A percentile compares a stretch with the other conserved stretches of the same genome.
phyloP scores from a whole-genome alignment of 1,140 invertebrate species.

The Diabrotica undecimpunctata region DNA sequence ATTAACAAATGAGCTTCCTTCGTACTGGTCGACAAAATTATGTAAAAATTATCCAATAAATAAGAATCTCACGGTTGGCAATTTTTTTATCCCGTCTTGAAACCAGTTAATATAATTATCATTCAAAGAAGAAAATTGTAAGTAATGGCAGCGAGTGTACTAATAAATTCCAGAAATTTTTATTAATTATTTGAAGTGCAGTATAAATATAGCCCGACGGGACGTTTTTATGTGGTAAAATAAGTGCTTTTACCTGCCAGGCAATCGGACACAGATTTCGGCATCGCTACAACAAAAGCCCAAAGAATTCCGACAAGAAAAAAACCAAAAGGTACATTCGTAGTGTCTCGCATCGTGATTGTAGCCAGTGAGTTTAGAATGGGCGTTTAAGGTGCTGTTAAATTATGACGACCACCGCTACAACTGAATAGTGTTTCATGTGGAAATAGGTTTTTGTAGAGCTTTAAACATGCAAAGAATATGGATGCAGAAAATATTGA shows the following conservation, averaged over 20 bases:
- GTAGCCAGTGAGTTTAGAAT: neutral
- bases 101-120: too few relatives aligned
- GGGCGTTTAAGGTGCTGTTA: neutral
- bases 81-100: too few relatives aligned
- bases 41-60: too few relatives aligned
- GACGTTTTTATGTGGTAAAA: slow-evolving; percentile 2
- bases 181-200: neutral
- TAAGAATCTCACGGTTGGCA: too few relatives aligned
- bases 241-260: slow-evolving; percentile 1
- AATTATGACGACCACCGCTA: too few relatives aligned
- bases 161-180: neutral
- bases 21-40: too few relatives aligned
- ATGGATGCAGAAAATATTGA: too few relatives aligned
- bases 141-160: neutral
- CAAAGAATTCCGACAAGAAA: neutral
- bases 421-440: too few relatives aligned
- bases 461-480: too few relatives aligned
- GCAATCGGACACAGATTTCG: slow-evolving; percentile 1
- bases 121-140: neutral
- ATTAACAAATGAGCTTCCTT: too few relatives aligned
- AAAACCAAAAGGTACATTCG: neutral
- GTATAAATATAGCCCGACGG: neutral
- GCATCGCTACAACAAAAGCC: neutral
- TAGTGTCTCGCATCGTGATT: neutral
- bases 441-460: too few relatives aligned